These are phyloP conservation scores for Drosophila orosa DNA, from an alignment of 1,140 invertebrate species.

Conservation along the genomic window DNA sequence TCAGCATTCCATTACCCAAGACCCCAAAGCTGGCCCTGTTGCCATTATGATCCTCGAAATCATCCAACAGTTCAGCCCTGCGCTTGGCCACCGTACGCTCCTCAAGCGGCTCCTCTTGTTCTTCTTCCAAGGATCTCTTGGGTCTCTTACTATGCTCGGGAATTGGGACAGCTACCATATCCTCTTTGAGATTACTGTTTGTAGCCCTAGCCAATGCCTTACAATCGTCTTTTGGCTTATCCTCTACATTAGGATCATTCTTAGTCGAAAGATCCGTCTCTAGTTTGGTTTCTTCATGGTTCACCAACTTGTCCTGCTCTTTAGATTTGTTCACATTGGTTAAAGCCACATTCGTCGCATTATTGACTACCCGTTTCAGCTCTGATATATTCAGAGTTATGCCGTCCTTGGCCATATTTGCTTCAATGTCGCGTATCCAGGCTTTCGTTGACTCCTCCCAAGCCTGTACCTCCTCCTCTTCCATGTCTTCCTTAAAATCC, in stretches of 20 bases:
- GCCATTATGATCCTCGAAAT: conserved; percentile 67
- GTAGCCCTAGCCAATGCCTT: not conserved
- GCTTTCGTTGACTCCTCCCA: conserved; percentile 51
- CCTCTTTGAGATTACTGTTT: conserved; percentile 42
- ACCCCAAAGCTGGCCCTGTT: conserved; percentile 48
- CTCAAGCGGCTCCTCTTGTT: not conserved
- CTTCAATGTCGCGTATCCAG: conserved; percentile 55
- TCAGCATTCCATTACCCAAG: conserved; percentile 46
- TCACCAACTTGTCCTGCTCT: conserved; percentile 12
- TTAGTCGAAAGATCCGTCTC: not conserved
- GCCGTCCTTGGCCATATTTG: conserved; percentile 1
- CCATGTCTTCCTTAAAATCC: not conserved
- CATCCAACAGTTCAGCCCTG: conserved; percentile 28
- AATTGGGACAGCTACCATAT: not conserved
- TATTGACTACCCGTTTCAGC: not conserved
- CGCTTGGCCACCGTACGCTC: conserved; percentile 1
- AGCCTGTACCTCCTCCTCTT: not conserved
- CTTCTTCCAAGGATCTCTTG: conserved; percentile 26
- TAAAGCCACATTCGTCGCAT: not conserved
- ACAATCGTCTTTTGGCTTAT: not conserved
- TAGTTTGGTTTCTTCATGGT: not conserved
- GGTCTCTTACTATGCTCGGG: conserved; percentile 1
- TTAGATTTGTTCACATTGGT: not conserved
- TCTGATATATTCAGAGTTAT: conserved; percentile 1
- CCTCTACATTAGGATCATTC: not conserved